Base-by-base conservation (phyloP, 2,888 invertebrate species). In the Drosophila rellima region DNA sequence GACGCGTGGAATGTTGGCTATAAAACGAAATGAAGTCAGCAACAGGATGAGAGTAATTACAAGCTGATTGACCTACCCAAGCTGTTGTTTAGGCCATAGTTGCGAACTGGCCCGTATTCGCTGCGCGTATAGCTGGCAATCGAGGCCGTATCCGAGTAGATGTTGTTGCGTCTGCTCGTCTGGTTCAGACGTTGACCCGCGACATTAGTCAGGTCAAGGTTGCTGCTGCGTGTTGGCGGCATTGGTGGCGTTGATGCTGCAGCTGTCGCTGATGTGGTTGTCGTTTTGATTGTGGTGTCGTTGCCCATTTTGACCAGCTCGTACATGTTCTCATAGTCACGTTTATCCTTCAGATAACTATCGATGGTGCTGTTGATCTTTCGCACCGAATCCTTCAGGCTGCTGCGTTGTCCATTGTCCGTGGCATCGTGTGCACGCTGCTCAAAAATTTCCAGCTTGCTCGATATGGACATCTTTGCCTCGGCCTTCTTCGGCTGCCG, bases 1-100 rank as follows among this genome's bases (percentile, higher is more conserved):
- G 45, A 96, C 95, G 94, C 85, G 94, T 82, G 92, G 92, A 89
- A 92, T 92, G 86, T 92, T 93, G 54, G 91, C 92, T 92, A 52
- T 1, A 60, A 65, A n/a, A 15, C 2, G 1, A 7, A 8, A 20
- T 45, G 0, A 26, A 26, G 13, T 57, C 47, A 33, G 18, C 15
- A n/a, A 13, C 10, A 47, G 15, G 2, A 26, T n/a, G 11, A 13
- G 1, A 20, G 13, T 5, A 15, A 17, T 2, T 15, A 6, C 13
- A 15, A n/a, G 3, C 4, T 48, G 7, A 10, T 7, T 2, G 7
- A 74, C 83, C 68, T 67, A 92, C 92, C 93, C 78, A 92, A 82
- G 82, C 92, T 92, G 54, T 85, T 91, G 71, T 91, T 91, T 20
- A 92, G 83, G 51, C 91, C 92, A 61, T 89, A 92, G 69, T 74